Evolutionary conservation across 2,113 vertebrate genomes (phyloP).

Genomic region (Alectura lathami): DNA sequence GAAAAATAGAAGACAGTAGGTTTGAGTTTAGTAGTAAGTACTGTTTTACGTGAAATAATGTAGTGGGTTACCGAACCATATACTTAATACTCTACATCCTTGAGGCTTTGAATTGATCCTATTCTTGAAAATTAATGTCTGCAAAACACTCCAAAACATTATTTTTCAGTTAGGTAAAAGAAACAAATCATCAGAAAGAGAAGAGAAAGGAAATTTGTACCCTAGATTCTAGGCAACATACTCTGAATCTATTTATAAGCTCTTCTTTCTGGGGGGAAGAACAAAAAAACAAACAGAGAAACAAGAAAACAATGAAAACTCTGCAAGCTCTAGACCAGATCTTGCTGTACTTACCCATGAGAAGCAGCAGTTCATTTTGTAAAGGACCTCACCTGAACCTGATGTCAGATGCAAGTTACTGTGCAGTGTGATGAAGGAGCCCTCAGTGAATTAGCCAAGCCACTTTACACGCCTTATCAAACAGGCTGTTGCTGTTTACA

Average conservation of each 20-base stretch:
- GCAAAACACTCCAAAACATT: not conserved
- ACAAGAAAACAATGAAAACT: not conserved
- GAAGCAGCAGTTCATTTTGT: not conserved
- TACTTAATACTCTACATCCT: not conserved
- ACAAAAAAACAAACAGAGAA: not conserved
- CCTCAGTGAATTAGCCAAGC: not conserved
- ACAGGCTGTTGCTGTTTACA: not conserved
- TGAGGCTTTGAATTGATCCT: not conserved
- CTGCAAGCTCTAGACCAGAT: not conserved
- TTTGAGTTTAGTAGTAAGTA: not conserved
- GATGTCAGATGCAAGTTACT: not conserved
- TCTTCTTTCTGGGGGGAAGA: not conserved
- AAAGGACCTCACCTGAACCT: not conserved
- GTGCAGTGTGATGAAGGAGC: not conserved
- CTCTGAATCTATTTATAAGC: not conserved
- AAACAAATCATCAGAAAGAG: not conserved
- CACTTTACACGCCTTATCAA: not conserved
- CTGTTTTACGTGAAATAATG: not conserved
- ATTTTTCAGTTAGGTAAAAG: not conserved
- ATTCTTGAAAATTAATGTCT: not conserved
- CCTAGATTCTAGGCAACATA: not conserved
- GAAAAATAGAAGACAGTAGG: not conserved
- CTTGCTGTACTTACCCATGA: not conserved
- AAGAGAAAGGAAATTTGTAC: fast-evolving
- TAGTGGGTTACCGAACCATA: not conserved